Conservation (phyloP, 2,797 vertebrate species). For the Characodon lateralis region DNA sequence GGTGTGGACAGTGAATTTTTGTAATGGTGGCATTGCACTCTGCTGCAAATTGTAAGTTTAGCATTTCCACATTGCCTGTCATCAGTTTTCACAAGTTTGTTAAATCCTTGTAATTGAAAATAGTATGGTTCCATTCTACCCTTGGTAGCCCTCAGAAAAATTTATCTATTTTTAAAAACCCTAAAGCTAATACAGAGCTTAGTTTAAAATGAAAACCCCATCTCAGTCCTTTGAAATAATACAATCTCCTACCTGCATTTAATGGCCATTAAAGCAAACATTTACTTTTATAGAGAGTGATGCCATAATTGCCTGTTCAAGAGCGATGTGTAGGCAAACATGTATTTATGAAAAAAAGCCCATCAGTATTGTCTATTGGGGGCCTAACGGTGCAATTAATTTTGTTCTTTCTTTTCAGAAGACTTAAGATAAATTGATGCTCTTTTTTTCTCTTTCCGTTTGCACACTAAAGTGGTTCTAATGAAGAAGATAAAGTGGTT, state of each 20-base stretch:
- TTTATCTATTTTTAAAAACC: constrained; percentile 27
- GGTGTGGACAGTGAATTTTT: constrained; percentile 3
- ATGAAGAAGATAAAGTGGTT: constrained; percentile 97
- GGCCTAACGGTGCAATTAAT: constrained; percentile 97
- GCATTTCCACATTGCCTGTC: not conserved
- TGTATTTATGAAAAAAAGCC: constrained; percentile 93
- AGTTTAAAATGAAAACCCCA: constrained; percentile 77
- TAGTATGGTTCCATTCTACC: not conserved
- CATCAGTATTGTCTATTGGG: constrained; percentile 90
- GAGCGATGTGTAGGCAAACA: constrained; percentile 89
- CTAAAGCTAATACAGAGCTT: constrained; percentile 81
- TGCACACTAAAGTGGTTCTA: constrained; percentile 91
- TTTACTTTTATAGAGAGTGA: constrained; percentile 92
- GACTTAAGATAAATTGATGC: constrained; percentile 95
- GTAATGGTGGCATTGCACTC: constrained; percentile 3
- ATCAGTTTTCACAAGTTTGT: too few species aligned
- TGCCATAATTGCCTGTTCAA: constrained; percentile 95
- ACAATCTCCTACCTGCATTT: constrained; percentile 91
- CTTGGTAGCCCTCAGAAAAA: constrained; percentile 12
- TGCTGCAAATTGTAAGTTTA: constrained; percentile 3
- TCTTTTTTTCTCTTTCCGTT: constrained; percentile 77
- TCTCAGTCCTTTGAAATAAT: constrained; percentile 86
- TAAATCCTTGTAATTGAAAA: not conserved
- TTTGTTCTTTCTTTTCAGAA: constrained; percentile 95
- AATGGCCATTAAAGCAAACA: constrained; percentile 93